phyloP scores from a whole-genome alignment of 2,888 invertebrate genomes.

The Coenonympha glycerion region DNA sequence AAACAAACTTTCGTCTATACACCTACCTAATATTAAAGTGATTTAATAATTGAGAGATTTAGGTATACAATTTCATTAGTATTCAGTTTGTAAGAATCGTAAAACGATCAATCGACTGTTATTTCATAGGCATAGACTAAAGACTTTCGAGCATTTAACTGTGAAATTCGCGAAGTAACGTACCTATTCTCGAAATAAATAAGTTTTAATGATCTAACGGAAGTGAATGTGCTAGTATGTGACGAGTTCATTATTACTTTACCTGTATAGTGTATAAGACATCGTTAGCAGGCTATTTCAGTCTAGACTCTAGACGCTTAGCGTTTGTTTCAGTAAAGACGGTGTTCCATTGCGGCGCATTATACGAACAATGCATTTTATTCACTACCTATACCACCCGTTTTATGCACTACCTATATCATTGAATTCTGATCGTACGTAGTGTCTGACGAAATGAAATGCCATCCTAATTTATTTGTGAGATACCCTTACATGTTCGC shows the following conservation, averaged over 20 bases:
- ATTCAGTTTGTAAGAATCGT: background rate
- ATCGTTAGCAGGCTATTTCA: conserved; percentile 71
- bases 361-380: no score
- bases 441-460: no score
- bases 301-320: conserved; percentile 56
- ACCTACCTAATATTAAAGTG: no score
- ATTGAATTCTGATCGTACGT: no score
- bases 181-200: conserved; percentile 34
- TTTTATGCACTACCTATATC: no score
- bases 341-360: no score
- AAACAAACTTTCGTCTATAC: no score
- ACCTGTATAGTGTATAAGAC: conserved; percentile 55
- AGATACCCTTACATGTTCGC: no score
- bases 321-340: no score
- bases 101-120: conserved; percentile 3
- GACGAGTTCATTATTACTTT: conserved; percentile 65
- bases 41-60: no score
- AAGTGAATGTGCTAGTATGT: conserved; percentile 64
- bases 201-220: conserved; percentile 60
- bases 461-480: no score
- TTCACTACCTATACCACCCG: no score
- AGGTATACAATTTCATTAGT: background rate
- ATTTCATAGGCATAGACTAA: conserved; percentile 11
- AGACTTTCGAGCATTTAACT: conserved; percentile 12
- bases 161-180: conserved; percentile 18